phyloP scores from a whole-genome alignment of 2,888 invertebrate species.

The Hoplodrina ambigua region DNA sequence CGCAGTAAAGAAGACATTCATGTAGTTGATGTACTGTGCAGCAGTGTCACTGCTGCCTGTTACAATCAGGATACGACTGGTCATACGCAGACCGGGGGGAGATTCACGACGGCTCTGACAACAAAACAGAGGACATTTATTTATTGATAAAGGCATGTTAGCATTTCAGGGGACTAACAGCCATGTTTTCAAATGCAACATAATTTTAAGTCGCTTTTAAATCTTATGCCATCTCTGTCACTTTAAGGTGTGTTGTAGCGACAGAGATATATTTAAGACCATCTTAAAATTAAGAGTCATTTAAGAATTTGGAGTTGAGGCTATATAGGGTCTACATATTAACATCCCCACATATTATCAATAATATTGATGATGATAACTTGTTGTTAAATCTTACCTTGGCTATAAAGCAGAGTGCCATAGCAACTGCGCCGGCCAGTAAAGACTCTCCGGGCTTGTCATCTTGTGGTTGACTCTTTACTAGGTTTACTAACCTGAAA shows the following conservation, averaged over 20 bases:
- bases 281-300: too few species aligned
- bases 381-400: conserved; percentile 84
- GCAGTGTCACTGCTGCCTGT: conserved; percentile 98
- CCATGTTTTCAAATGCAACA: too few species aligned
- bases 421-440: conserved; percentile 97
- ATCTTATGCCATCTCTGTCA: too few species aligned
- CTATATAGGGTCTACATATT: too few species aligned
- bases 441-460: conserved; percentile 92
- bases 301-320: too few species aligned
- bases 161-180: too few species aligned
- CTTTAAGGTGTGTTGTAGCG: too few species aligned
- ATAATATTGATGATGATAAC: too few species aligned
- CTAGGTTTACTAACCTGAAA: conserved; percentile 85
- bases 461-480: conserved; percentile 86
- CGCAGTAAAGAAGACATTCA: conserved; percentile 99
- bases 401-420: conserved; percentile 97
- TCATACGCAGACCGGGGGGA: conserved; percentile 91
- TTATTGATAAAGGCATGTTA: too few species aligned
- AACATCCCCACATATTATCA: too few species aligned
- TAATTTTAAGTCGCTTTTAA: too few species aligned
- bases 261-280: too few species aligned
- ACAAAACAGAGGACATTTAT: neutral
- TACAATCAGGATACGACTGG: conserved; percentile 95
- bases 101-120: conserved; percentile 90
- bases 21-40: conserved; percentile 99